These are phyloP conservation scores for Rattus norvegicus DNA, from an alignment of 2,113 vertebrate genomes.

Conservation along the genomic window DNA sequence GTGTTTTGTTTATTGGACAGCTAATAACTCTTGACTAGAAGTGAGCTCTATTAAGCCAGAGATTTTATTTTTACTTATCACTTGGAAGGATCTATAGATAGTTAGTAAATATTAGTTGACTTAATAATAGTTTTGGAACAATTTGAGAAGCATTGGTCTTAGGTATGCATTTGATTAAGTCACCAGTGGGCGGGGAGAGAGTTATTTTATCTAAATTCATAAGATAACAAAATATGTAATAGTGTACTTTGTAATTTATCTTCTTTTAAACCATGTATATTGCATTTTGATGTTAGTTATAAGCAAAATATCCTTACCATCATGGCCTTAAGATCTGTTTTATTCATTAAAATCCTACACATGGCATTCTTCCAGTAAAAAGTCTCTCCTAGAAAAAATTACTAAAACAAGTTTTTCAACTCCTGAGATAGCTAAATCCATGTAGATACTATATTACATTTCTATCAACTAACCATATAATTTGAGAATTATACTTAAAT, in stretches of 20 bases:
- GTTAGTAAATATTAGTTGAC: background rate
- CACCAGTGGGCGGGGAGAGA: background rate
- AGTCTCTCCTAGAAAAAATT: background rate
- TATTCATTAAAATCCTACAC: background rate
- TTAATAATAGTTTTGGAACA: background rate
- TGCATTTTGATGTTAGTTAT: background rate
- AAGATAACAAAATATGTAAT: background rate
- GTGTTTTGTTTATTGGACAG: background rate
- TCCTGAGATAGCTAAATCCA: background rate
- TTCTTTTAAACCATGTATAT: background rate
- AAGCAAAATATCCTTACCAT: background rate
- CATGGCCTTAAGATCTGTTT: background rate
- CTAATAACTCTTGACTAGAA: background rate
- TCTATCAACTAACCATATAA: background rate
- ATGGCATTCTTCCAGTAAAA: background rate
- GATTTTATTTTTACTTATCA: background rate
- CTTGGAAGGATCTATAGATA: background rate
- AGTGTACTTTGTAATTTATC: background rate
- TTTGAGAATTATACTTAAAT: constrained; percentile 13
- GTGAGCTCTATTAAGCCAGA: background rate
- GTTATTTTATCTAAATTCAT: background rate
- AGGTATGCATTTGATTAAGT: background rate
- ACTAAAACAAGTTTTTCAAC: background rate
- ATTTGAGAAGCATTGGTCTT: background rate
- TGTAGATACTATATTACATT: background rate